Percentiles rank a stretch among this genome's conserved stretches.
phyloP scores from a whole-genome alignment of 2,888 invertebrate species.

The Vesta saturnalis region DNA sequence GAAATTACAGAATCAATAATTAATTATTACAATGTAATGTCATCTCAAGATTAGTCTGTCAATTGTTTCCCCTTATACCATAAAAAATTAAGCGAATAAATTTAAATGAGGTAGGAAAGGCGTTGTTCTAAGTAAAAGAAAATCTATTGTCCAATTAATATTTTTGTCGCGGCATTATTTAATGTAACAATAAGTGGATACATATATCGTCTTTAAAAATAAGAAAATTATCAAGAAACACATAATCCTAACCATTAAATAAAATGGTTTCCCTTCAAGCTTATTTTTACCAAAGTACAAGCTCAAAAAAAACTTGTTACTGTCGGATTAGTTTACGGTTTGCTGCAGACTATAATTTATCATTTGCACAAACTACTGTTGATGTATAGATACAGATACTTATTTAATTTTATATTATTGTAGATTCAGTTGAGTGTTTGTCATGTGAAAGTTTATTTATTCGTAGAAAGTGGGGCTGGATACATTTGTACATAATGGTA shows the following conservation, averaged over 20 bases:
- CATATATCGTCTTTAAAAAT: neutral
- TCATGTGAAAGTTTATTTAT: too few species aligned
- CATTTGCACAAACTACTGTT: constrained; percentile 22
- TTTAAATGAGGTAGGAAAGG: neutral
- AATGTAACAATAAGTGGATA: neutral
- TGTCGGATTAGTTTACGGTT: constrained; percentile 34
- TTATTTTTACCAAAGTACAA: too few species aligned
- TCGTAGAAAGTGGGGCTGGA: too few species aligned
- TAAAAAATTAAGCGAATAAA: neutral
- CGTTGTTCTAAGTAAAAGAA: neutral
- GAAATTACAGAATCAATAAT: neutral
- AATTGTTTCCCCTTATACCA: neutral
- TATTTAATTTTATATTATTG: too few species aligned
- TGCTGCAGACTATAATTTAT: constrained; percentile 29
- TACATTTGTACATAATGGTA: neutral
- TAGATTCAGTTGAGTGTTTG: too few species aligned
- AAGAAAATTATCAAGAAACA: neutral
- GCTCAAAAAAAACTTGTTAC: constrained; percentile 32
- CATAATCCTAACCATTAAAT: constrained; percentile 1
- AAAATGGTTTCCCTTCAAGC: too few species aligned
- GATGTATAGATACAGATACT: too few species aligned
- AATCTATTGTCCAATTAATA: constrained; percentile 1
- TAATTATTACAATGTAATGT: neutral
- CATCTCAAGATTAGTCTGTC: neutral
- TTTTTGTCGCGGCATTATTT: neutral